Percentiles rank a stretch among this genome's conserved stretches.
These are phyloP conservation scores for Orchestia grillus DNA, from an alignment of 1,140 invertebrate genomes.

Conservation along the genomic window DNA sequence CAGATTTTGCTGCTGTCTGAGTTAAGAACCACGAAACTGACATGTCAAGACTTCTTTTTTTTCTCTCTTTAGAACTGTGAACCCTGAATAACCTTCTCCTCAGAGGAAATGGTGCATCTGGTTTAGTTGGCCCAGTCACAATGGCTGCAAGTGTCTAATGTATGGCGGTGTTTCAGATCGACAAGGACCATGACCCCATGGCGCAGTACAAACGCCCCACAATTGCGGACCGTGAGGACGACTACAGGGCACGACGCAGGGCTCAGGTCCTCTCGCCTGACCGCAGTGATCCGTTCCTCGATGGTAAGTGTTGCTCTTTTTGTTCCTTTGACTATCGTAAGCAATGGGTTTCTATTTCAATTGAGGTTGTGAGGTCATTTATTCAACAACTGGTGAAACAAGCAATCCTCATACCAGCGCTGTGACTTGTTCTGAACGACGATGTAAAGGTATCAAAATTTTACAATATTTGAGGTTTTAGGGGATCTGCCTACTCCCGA, in stretches of 20 bases:
- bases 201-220: conserved; percentile 90
- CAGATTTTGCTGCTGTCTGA: neutral
- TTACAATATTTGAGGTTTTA: too few relatives aligned
- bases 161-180: conserved; percentile 76
- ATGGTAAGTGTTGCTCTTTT: conserved; percentile 80
- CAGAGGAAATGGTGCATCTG: too few relatives aligned
- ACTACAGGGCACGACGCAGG: conserved; percentile 89
- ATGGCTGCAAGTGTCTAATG: neutral
- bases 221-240: conserved; percentile 96
- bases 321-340: neutral
- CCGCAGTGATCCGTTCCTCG: conserved; percentile 95
- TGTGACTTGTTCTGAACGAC: neutral
- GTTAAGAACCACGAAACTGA: conserved; percentile 82
- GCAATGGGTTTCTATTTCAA: neutral
- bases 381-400: neutral
- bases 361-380: neutral
- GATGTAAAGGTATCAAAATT: too few relatives aligned
- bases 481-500: too few relatives aligned
- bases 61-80: too few relatives aligned
- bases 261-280: conserved; percentile 96
- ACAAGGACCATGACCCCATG: conserved; percentile 96
- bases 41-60: too few relatives aligned
- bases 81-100: too few relatives aligned
- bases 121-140: too few relatives aligned
- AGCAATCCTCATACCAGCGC: neutral